A percentile compares a stretch with the other conserved stretches of the same genome.
These are phyloP conservation scores for Syngnathus acus DNA, from an alignment of 2,797 vertebrate species.

Conservation along the genomic window DNA sequence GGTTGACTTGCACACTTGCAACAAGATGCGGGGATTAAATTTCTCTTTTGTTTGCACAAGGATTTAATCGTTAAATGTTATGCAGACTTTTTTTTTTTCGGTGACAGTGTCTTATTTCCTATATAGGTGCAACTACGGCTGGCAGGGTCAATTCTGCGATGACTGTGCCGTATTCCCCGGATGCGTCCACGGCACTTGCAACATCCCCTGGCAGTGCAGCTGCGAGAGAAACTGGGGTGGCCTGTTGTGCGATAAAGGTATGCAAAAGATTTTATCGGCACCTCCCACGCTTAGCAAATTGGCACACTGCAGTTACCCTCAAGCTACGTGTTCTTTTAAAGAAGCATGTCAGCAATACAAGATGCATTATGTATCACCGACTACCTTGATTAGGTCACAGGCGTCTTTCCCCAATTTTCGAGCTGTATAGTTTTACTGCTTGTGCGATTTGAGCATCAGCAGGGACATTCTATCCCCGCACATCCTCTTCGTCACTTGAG, in stretches of 20 bases:
- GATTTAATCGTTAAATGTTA: not conserved
- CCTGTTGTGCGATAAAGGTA: slow-evolving; percentile 92
- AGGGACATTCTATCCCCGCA: slow-evolving; percentile 57
- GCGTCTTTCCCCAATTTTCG: slow-evolving; percentile 6
- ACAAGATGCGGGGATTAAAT: not conserved
- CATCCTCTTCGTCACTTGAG: slow-evolving; percentile 47
- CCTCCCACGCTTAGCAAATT: slow-evolving; percentile 2
- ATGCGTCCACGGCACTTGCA: slow-evolving; percentile 89
- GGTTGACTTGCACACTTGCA: not conserved
- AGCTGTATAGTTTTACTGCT: slow-evolving; percentile 55
- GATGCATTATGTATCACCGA: not conserved
- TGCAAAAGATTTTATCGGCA: not conserved
- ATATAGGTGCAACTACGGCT: slow-evolving; percentile 87
- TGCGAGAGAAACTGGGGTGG: slow-evolving; percentile 98
- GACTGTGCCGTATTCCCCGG: slow-evolving; percentile 85
- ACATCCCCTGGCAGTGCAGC: slow-evolving; percentile 83
- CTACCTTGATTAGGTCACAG: not conserved
- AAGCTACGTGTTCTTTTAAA: not conserved
- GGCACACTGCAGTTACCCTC: slow-evolving; percentile 8
- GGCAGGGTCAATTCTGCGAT: slow-evolving; percentile 89
- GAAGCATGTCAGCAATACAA: not conserved
- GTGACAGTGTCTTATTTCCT: not conserved
- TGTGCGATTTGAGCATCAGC: slow-evolving; percentile 62
- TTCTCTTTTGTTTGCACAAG: not conserved
- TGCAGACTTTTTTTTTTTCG: not conserved